phyloP scores from a whole-genome alignment of 2,797 vertebrate genomes.

The Gymnothorax reevesii region DNA sequence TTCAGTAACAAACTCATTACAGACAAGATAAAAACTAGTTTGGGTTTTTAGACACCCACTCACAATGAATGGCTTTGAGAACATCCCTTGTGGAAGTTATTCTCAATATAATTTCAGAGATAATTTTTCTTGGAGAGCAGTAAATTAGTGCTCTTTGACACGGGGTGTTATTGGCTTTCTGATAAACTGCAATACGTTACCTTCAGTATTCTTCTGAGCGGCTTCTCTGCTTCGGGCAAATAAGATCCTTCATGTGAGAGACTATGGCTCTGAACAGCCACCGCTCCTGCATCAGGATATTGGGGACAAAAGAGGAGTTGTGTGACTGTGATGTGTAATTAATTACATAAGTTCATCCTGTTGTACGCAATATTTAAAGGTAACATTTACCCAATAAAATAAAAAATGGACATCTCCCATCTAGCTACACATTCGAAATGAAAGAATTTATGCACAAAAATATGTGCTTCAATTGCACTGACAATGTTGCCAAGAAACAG shows the following conservation, averaged over 20 bases:
- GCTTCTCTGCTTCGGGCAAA: conserved; percentile 41
- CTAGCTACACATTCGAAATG: not conserved
- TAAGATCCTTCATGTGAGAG: conserved; percentile 25
- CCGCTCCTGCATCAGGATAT: conserved; percentile 41
- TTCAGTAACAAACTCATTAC: not conserved
- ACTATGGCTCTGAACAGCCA: conserved; percentile 25
- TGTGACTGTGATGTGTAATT: not conserved
- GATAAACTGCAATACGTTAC: conserved; percentile 31
- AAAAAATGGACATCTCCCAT: not conserved
- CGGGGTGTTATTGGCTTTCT: conserved; percentile 44
- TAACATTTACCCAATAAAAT: not conserved
- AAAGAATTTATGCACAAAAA: not conserved
- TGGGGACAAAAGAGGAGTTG: not conserved
- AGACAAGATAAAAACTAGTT: not conserved
- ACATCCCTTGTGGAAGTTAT: not conserved
- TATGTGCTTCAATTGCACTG: not conserved
- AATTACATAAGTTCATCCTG: not conserved
- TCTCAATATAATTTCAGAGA: not conserved
- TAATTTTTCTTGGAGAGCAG: conserved; percentile 37
- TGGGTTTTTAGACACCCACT: not conserved
- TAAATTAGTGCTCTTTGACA: conserved; percentile 32
- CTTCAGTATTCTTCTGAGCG: conserved; percentile 49
- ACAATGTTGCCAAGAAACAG: not conserved
- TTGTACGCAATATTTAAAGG: not conserved
- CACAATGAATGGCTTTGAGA: conserved; percentile 2